Percentiles rank a stretch among this genome's conserved stretches.
Conservation (phyloP, 2,113 vertebrate species). For the Syrrhaptes paradoxus region DNA sequence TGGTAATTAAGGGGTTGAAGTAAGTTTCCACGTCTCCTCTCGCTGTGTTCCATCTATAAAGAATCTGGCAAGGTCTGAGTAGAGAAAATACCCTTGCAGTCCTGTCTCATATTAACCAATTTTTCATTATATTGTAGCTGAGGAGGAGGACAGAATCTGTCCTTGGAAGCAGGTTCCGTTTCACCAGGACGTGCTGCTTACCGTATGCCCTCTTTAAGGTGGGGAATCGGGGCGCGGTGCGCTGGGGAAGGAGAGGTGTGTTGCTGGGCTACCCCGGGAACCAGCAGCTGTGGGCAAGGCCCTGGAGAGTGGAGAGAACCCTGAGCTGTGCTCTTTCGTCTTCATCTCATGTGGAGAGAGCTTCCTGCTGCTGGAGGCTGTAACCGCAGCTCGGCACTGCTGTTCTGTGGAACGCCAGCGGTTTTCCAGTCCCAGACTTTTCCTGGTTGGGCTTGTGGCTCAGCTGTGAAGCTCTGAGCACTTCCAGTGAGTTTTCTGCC, state of each 20-base stretch:
- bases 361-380: not conserved
- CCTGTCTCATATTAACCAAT: not conserved
- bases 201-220: not conserved
- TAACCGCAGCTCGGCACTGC: not conserved
- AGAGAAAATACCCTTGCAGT: not conserved
- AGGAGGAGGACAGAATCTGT: not conserved
- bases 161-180: not conserved
- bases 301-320: not conserved
- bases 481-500: not conserved
- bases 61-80: not conserved
- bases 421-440: not conserved
- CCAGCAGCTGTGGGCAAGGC: not conserved
- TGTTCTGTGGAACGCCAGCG: not conserved
- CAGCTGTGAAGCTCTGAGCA: not conserved
- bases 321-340: not conserved
- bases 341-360: not conserved
- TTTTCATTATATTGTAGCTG: not conserved
- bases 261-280: not conserved
- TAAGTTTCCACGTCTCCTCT: not conserved
- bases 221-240: not conserved
- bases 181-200: not conserved
- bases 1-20: not conserved
- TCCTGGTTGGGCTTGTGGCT: not conserved
- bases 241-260: not conserved
- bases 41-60: not conserved